phyloP scores from a whole-genome alignment of 2,113 vertebrate genomes.

The Galbula dea region DNA sequence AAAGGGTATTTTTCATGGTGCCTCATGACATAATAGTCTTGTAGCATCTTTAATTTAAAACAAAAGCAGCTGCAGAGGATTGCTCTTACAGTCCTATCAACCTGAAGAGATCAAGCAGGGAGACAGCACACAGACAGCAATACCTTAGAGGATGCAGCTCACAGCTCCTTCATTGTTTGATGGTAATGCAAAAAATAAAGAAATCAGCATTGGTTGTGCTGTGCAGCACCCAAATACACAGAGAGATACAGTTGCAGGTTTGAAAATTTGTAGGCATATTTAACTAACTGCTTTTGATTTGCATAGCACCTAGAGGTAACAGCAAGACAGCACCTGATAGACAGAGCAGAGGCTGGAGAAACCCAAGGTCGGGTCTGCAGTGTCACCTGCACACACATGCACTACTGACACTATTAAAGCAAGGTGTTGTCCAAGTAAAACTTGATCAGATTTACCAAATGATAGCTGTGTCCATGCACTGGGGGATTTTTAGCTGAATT shows the following conservation, averaged over 20 bases:
- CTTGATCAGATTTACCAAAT: not conserved
- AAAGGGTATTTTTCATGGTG: constrained; percentile 14
- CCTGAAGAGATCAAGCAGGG: not conserved
- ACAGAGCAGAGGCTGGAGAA: not conserved
- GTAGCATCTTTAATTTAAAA: constrained; percentile 60
- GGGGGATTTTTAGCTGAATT: not conserved
- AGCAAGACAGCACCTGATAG: not conserved
- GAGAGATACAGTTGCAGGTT: not conserved
- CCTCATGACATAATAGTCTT: constrained; percentile 28
- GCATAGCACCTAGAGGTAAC: not conserved
- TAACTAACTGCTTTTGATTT: constrained; percentile 1
- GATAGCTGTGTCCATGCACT: not conserved
- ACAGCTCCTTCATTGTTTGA: not conserved
- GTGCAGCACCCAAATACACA: not conserved
- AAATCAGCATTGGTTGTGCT: not conserved
- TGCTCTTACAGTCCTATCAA: not conserved
- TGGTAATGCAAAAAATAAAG: not conserved
- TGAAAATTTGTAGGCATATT: not conserved
- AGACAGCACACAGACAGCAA: not conserved
- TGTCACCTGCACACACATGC: not conserved
- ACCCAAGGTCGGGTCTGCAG: constrained; percentile 4
- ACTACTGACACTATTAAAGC: not conserved
- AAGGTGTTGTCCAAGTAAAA: not conserved
- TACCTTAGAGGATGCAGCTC: constrained; percentile 9
- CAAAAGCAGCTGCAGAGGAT: constrained; percentile 15